Conservation (phyloP, 92 coral and sea anemone species). For the Epizoanthus ramosus region DNA sequence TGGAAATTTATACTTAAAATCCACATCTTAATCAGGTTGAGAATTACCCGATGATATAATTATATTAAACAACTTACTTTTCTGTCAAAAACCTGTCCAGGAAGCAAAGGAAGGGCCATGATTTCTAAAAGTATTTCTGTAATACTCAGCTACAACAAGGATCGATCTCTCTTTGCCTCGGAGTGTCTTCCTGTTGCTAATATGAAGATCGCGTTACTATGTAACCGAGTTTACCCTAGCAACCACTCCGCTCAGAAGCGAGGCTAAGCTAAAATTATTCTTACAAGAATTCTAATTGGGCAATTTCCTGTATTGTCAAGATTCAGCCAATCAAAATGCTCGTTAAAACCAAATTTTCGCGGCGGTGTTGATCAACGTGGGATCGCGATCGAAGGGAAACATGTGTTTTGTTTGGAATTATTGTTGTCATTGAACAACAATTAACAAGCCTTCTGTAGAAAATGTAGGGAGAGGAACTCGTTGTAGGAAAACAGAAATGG, state of each 20-base stretch:
- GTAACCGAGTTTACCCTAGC: conserved; percentile 79
- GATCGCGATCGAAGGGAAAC: conserved; percentile 12
- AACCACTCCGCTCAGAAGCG: conserved; percentile 40
- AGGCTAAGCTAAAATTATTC: conserved; percentile 29
- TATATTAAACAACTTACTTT: conserved; percentile 60
- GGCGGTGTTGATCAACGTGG: conserved; percentile 35
- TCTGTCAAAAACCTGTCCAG: conserved; percentile 96
- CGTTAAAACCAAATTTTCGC: conserved; percentile 23
- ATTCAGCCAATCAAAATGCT: conserved; percentile 33
- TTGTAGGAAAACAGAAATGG: conserved; percentile 60
- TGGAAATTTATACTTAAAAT: not conserved
- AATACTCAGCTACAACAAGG: not conserved
- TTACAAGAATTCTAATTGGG: conserved; percentile 53
- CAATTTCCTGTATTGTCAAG: not conserved
- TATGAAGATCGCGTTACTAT: conserved; percentile 57
- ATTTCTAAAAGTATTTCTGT: conserved; percentile 4
- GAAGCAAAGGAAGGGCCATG: conserved; percentile 98
- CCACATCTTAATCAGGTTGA: not conserved
- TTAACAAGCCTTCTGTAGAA: not conserved
- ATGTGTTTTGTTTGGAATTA: not conserved
- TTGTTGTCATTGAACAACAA: no score
- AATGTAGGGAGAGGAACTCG: not conserved
- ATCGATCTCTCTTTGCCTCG: conserved; percentile 27
- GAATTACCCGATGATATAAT: not conserved
- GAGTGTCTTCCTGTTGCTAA: conserved; percentile 69